phyloP scores from a whole-genome alignment of 2,888 invertebrate genomes.

The Agelastica alni region DNA sequence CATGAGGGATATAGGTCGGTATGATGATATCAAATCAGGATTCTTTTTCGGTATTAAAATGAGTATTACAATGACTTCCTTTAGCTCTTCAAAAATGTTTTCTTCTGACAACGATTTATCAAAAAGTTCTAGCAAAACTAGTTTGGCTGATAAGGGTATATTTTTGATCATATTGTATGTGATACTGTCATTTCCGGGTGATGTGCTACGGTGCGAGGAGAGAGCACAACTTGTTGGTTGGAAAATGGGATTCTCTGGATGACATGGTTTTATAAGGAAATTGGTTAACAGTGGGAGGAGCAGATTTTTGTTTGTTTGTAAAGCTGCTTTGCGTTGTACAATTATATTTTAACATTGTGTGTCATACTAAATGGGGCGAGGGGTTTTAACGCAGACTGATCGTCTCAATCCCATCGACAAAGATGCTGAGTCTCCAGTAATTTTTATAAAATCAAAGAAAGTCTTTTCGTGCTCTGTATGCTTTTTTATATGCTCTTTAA shows the following conservation, averaged over 20 bases:
- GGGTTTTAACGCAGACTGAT: not conserved
- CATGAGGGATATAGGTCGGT: not conserved
- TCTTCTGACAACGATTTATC: not conserved
- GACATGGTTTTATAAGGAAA: not conserved
- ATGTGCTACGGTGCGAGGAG: not conserved
- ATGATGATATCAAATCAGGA: too few relatives aligned
- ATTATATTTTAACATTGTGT: not conserved
- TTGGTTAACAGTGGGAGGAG: not conserved
- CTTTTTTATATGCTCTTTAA: not conserved
- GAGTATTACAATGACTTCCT: not conserved
- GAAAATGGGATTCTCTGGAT: too few relatives aligned
- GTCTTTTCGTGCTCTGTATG: too few relatives aligned
- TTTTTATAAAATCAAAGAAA: too few relatives aligned
- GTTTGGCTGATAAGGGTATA: too few relatives aligned
- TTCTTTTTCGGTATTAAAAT: not conserved
- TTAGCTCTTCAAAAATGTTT: not conserved
- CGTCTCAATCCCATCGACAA: not conserved
- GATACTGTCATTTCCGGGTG: too few relatives aligned
- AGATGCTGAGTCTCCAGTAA: too few relatives aligned
- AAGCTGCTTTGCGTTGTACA: not conserved
- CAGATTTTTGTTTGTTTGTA: not conserved
- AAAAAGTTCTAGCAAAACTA: too few relatives aligned
- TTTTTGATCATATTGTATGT: too few relatives aligned
- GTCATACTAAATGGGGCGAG: not conserved
- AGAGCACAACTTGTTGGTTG: not conserved